phyloP scores from a whole-genome alignment of 2,888 invertebrate species.

The Brachypalpus laphriformis region DNA sequence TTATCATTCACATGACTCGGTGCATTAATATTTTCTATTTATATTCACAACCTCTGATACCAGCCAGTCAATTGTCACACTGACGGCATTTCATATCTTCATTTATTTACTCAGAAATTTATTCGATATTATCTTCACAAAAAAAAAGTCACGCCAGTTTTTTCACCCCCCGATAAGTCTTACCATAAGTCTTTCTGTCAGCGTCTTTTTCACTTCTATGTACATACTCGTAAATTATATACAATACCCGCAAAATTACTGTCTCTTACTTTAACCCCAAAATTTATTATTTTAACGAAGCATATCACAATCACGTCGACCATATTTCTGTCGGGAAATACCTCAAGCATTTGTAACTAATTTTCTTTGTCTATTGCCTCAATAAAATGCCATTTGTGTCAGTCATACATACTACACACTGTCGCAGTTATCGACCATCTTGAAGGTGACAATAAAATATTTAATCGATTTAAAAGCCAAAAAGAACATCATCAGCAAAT shows the following conservation, averaged over 20 bases:
- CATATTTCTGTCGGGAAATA: background rate
- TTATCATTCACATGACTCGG: too few relatives aligned
- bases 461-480: background rate
- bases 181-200: background rate
- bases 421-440: constrained; percentile 33
- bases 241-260: background rate
- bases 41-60: too few relatives aligned
- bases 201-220: too few relatives aligned
- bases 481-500: background rate
- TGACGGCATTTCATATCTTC: background rate
- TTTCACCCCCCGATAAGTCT: background rate
- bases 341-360: constrained; percentile 17
- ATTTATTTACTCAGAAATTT: background rate
- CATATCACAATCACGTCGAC: background rate
- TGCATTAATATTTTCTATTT: too few relatives aligned
- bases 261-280: too few relatives aligned
- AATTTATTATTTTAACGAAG: too few relatives aligned
- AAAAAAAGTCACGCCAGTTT: background rate
- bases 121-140: background rate
- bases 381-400: constrained; percentile 1
- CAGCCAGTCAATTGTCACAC: background rate
- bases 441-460: constrained; percentile 29
- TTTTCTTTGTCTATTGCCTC: background rate
- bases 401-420: background rate
- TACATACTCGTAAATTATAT: background rate